Percentiles rank a stretch among this genome's conserved stretches.
Conservation (phyloP, 2,888 invertebrate species). For the Minunthozetes semirufus region DNA sequence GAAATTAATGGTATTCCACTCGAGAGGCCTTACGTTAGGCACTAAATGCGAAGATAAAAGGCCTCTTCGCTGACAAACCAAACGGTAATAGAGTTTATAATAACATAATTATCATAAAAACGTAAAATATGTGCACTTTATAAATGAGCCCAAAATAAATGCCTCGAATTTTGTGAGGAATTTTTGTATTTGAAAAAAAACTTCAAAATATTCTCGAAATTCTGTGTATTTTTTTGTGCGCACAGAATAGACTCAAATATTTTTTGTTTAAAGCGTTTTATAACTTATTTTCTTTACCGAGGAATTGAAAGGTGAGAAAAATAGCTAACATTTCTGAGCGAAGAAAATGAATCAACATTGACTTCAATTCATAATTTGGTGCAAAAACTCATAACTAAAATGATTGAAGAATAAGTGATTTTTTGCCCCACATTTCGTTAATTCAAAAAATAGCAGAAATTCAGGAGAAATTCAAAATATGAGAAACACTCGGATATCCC, state of each 20-base stretch:
- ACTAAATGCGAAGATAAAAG: background rate
- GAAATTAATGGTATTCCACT: no score
- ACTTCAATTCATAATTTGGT: background rate
- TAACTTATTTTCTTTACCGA: background rate
- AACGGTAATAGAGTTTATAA: background rate
- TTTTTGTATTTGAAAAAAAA: background rate
- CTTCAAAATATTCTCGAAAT: background rate
- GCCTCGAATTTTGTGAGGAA: background rate
- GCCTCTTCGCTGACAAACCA: background rate
- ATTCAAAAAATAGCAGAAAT: background rate
- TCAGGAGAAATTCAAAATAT: background rate
- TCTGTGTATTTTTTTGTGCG: background rate
- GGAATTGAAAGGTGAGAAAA: background rate
- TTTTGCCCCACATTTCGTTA: background rate
- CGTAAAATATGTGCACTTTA: background rate
- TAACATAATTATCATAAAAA: background rate
- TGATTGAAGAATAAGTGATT: background rate
- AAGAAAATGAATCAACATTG: background rate
- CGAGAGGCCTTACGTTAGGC: background rate
- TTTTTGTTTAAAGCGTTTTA: background rate
- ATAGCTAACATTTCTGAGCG: background rate
- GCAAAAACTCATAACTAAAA: background rate
- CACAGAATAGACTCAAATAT: background rate
- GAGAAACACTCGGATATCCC: background rate
- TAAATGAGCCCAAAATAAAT: constrained; percentile 14